Evolutionary conservation across 2,888 invertebrate genomes (phyloP), one percentile per base, ranked within the genome.

Genomic region (Harmothoe impar): DNA sequence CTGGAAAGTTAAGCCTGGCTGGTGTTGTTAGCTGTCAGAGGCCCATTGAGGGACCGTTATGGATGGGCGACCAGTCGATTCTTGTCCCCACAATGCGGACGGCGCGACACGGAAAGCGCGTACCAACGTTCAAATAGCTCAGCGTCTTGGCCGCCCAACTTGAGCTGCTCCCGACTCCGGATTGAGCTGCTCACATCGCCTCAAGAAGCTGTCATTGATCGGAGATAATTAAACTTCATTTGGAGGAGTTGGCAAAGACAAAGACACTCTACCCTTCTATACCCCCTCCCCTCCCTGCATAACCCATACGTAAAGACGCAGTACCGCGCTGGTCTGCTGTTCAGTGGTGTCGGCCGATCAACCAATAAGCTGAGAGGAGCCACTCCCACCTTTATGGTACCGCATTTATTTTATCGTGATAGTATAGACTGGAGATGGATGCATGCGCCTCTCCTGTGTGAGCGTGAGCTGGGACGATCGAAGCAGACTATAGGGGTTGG

Each of bases 1-100:
- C 77, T 31, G 77, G 29, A 23, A 31, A 25, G 77, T 31, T 31
- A 31, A 77, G 77, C 77, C 77, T 15, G 77, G 29, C 31, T 15
- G 25, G 77, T 15, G 77, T 77, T 77, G 77, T 77, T 25, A 31
- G 77, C 77, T 77, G 77, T 77, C 77, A 77, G 77, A 15, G n/a
- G 29, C 29, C 77, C 77, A 77, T 77, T 77, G 29, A 77, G 29
- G 17, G 77, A 20, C 77, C 77, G 77, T 77, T 77, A 77, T 77
- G 77, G 77, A 77, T 77, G 77, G 31, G 29, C 62, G 62, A 1
- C 81, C 81, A 81, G 81, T 81, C 81, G 81, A 81, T 81, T 33
- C 81, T 81, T 43, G 43, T 81, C 81, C 43, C 81, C 81, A 33
- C 43, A 43, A 72, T 72, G 72, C 29, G 29, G 29, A 29, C 25